Evolutionary conservation across 2,113 vertebrate genomes (phyloP).

Genomic region (Tyto alba): DNA sequence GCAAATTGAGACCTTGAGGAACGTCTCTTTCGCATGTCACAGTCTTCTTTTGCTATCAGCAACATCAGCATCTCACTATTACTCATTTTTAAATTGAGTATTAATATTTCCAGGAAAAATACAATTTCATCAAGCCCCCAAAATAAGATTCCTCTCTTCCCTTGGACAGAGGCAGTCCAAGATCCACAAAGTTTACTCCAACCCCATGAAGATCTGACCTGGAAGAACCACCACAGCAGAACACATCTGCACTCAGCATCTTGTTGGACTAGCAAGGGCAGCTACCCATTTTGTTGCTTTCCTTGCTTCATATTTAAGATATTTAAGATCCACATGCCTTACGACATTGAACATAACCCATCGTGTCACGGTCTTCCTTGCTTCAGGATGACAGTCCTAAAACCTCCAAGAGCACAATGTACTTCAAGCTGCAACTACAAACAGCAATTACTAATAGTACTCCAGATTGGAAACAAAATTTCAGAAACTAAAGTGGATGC

Average conservation of each 20-base stretch:
- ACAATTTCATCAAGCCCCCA: not conserved
- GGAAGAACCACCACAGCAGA: not conserved
- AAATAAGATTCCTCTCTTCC: not conserved
- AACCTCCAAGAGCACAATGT: not conserved
- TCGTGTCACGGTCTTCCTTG: not conserved
- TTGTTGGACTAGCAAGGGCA: not conserved
- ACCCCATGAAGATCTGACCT: not conserved
- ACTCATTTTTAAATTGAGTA: not conserved
- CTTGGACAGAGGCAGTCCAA: not conserved
- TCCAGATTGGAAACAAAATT: not conserved
- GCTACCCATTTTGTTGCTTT: not conserved
- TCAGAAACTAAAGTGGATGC: not conserved
- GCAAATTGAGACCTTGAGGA: not conserved
- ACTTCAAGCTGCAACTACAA: not conserved
- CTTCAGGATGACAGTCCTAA: not conserved
- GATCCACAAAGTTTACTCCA: not conserved
- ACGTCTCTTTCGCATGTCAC: not conserved
- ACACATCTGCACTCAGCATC: not conserved
- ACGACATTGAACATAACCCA: not conserved
- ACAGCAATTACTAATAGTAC: not conserved
- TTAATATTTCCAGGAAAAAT: not conserved
- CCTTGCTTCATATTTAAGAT: not conserved
- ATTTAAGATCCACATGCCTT: not conserved
- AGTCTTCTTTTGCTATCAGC: not conserved
- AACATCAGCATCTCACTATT: not conserved